A percentile compares a stretch with the other conserved stretches of the same genome.
Conservation (phyloP, 53 echinoderm and acorn worm species). For the Stichopus horrens region DNA sequence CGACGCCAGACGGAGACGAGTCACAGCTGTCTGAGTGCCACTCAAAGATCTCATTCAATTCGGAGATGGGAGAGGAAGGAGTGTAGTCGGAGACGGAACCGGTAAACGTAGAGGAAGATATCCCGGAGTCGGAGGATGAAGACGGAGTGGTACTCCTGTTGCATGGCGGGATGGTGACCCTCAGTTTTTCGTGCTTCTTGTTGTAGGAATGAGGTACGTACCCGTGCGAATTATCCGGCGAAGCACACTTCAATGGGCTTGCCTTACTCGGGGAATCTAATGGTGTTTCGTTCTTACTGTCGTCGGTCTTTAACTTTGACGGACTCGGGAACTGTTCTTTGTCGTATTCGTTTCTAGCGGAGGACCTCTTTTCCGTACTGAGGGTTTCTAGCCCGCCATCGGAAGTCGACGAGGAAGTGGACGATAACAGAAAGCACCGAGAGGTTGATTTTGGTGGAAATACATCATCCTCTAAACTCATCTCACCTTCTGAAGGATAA, state of each 20-base stretch:
- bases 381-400: not conserved
- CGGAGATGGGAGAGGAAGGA: constrained; percentile 7
- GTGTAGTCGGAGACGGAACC: constrained; percentile 32
- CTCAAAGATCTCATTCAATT: not conserved
- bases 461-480: not conserved
- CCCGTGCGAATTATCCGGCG: not conserved
- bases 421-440: constrained; percentile 1
- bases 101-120: constrained; percentile 15
- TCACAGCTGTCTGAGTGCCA: not conserved
- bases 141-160: not conserved
- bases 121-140: constrained; percentile 29
- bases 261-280: no score
- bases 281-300: not conserved
- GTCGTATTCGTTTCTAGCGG: not conserved
- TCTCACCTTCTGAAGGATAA: not conserved
- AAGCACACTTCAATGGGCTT: no score
- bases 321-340: not conserved
- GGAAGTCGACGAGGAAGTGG: not conserved
- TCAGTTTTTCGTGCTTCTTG: not conserved
- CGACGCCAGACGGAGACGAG: not conserved
- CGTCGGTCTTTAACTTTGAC: not conserved
- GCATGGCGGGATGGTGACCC: not conserved
- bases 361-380: not conserved
- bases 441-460: constrained; percentile 14
- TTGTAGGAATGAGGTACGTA: not conserved